Percentiles rank a stretch among this genome's conserved stretches.
Conservation (phyloP, 2,113 vertebrate species). For the Odontophorus gujanensis region DNA sequence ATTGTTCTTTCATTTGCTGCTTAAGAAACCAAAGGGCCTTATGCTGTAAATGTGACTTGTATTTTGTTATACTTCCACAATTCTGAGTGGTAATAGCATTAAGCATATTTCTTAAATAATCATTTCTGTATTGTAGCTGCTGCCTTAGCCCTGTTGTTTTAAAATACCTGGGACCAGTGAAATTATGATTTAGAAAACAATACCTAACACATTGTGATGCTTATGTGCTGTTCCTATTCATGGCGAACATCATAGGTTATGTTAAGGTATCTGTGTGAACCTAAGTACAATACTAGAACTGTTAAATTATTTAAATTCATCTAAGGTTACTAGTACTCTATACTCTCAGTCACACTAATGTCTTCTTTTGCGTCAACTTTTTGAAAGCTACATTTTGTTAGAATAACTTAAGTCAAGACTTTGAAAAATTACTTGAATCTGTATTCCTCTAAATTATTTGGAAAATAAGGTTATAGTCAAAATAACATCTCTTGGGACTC, state of each 20-base stretch:
- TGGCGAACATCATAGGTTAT: constrained; percentile 23
- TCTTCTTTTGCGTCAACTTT: constrained; percentile 33
- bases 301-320: constrained; percentile 6
- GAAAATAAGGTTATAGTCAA: constrained; percentile 4
- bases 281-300: constrained; percentile 41
- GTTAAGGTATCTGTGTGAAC: constrained; percentile 17
- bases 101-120: constrained; percentile 62
- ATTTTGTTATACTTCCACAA: constrained; percentile 71
- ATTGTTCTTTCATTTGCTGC: constrained; percentile 77
- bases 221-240: constrained; percentile 54
- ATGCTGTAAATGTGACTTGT: constrained; percentile 79
- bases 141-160: constrained; percentile 71
- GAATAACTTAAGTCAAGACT: constrained; percentile 19
- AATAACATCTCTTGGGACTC: background rate
- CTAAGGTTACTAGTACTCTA: background rate
- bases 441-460: constrained; percentile 31
- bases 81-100: constrained; percentile 55
- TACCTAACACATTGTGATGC: constrained; percentile 38
- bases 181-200: constrained; percentile 63
- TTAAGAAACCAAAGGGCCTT: constrained; percentile 82
- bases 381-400: constrained; percentile 12
- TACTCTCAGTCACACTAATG: background rate
- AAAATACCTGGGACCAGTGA: constrained; percentile 74
- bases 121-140: constrained; percentile 61
- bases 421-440: constrained; percentile 55